Base-by-base conservation (phyloP, 2,797 vertebrate genomes). In the Poeciliopsis paucimaculata region DNA sequence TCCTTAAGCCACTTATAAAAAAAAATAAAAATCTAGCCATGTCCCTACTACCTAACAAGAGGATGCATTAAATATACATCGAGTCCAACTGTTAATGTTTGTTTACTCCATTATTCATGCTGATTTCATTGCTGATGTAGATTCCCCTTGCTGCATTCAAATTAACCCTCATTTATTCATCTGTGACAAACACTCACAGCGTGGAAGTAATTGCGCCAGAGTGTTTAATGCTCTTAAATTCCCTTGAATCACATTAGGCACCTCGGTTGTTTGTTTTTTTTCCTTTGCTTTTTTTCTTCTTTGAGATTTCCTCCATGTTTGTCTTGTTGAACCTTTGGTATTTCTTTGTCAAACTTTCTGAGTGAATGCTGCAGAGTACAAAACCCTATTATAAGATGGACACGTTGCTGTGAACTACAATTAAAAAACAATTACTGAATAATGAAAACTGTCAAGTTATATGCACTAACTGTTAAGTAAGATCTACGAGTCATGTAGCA, bases 171-270 rank as follows among this genome's bases (percentile, higher is more conserved):
- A 91, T 86, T 82, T 77, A 81, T 88, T 86, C 87, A 83, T 91
- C 85, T 82, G 46, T 89, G 86, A 86, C 84, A 79, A 81, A 79
- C 75, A 60, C 77, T 84, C 85, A 47, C 86, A 83, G 86, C 77
- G 36, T 82, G 87, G 74, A 70, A 85, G 91, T 87, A 92, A 92
- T 91, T 88, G 83, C 79, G 51, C 79, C 75, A 3, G 71, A 45
- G 84, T 71, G 62, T 85, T 86, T 92, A 91, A 91, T 88, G 74
- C 80, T 84, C 73, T 89, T 89, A 90, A 89, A 92, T 87, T 90
- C 85, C 71, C 28, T 13, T 9, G 84, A 90, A 92, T 87, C 82
- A 82, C 78, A 86, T 93, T 88, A 90, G 71, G 41, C 81, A 68
- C 64, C 20, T 55, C 36, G 5, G 20, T 77, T 57, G 10, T 28